Evolutionary conservation across 1,140 invertebrate species (phyloP), one percentile per base, ranked within the genome.

Genomic region (Nebria ingens): DNA sequence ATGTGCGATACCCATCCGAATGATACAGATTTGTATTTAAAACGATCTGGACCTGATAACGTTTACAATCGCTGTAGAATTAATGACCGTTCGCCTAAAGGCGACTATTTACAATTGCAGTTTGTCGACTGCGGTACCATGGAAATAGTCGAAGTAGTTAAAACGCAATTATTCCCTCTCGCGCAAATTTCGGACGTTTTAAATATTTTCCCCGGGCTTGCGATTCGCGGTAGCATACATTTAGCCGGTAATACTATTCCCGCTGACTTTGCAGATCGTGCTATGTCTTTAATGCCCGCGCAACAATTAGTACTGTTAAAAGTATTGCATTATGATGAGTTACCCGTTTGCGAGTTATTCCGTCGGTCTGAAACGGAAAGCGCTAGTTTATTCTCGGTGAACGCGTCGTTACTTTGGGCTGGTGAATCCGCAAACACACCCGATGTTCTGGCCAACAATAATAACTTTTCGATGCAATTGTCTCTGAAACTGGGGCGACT

Each of bases 41-140:
- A 34, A 34, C 25, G 25, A 6, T n/a, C n/a, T n/a, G 6, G 25
- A n/a, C 6, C 66, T 15, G 67, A 66, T 42, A 60, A 54, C 0
- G 59, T 62, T 15, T 76, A 73, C 70, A 62, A 68, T 17, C 56
- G 68, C 23, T 53, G 56, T 9, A 68, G 63, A 60, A 57, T 73
- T 0, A 59, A 65, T 2, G 62, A 69, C 40, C 65, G 63, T 63
- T 64, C 57, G 11, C 61, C 53, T 1, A 49, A 55, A 34, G 25
- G 25, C n/a, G 58, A 61, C 58, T 56, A 38, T 56, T 66, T 70
- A 1, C 63, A 64, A 51, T 63, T 75, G 3, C 67, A 69, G 17
- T 65, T 73, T 23, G 61, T 79, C 1, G 77, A 79, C 60, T 58
- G 66, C 25, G 77, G 77, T 2, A 64, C 64, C n/a, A 70, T 61